Evolutionary conservation across 2,797 vertebrate species (phyloP), one percentile per base, ranked within the genome.

Genomic region (Pitangus sulphuratus): DNA sequence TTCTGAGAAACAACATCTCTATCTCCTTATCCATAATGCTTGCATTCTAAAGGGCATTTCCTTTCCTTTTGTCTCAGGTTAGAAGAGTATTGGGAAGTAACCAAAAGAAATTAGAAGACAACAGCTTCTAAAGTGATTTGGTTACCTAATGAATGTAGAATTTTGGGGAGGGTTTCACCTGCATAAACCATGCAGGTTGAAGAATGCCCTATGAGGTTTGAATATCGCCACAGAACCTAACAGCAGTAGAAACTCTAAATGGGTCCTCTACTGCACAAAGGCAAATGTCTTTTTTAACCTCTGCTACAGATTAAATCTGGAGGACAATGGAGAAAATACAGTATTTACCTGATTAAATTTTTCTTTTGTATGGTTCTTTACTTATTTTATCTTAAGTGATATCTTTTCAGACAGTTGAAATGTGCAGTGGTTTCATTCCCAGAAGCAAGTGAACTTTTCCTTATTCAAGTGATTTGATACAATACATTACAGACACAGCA

Each of bases 401-500:
- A 75, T 90, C 60, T 90, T 90, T 79, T 50, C 45, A 68, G 25
- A 30, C 39, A 74, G 56, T 37, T 28, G 70, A 91, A 92, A 91
- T 48, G 33, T 91, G 57, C 70, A 87, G 57, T 66, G 40, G 28
- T 93, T 92, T 92, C 53, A 79, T 85, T 95, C 78, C 74, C 72
- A 92, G 90, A 91, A 95, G 66, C 31, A 94, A 93, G 82, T 1
- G 1, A 77, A 80, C 45, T 82, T 80, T 89, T 93, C 56, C 76
- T 84, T 95, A 74, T 81, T 95, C 54, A 82, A 71, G 69, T 58
- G 60, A 80, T 79, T 78, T 62, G 53, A 68, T 57, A 77, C 15
- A 78, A 69, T 77, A 74, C 72, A 77, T 93, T 81, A 84, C 51
- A 90, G 60, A 93, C 83, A 89, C 77, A 94, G 86, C 81, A 94